Evolutionary conservation across 2,888 invertebrate species (phyloP).

Genomic region (Ommatoiulus sabulosus): DNA sequence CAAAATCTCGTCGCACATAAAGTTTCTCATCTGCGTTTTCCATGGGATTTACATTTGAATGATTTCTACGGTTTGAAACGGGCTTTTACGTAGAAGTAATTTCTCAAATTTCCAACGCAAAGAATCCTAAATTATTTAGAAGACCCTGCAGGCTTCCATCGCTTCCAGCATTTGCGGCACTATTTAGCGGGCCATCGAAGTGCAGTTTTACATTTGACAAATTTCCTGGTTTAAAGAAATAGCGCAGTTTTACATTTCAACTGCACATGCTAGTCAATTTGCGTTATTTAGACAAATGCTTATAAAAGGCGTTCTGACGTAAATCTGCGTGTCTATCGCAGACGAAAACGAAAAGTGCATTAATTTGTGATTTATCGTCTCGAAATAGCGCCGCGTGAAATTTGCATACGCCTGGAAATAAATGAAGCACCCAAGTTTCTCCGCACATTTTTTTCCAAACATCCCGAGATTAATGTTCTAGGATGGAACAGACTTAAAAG

Average conservation of each 20-base stretch:
- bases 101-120: constrained; percentile 12
- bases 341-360: constrained; percentile 12
- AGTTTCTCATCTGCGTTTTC: not conserved
- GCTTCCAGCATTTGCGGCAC: not conserved
- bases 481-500: constrained; percentile 9
- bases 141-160: not conserved
- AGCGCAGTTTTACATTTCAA: not conserved
- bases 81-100: constrained; percentile 29
- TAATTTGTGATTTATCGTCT: constrained; percentile 16
- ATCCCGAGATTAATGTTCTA: not conserved
- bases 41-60: not conserved
- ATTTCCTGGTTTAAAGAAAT: constrained; percentile 3
- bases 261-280: constrained; percentile 31
- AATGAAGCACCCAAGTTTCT: not conserved
- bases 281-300: constrained; percentile 36
- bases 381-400: not conserved
- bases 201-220: constrained; percentile 30
- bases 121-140: not conserved
- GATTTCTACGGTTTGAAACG: not conserved
- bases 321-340: not conserved
- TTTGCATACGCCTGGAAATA: not conserved
- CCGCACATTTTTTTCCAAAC: not conserved
- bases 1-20: not conserved
- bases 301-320: not conserved
- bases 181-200: constrained; percentile 1